Percentiles rank a stretch among this genome's conserved stretches.
phyloP scores from a whole-genome alignment of 2,797 vertebrate species.

The Sphenodon punctatus region DNA sequence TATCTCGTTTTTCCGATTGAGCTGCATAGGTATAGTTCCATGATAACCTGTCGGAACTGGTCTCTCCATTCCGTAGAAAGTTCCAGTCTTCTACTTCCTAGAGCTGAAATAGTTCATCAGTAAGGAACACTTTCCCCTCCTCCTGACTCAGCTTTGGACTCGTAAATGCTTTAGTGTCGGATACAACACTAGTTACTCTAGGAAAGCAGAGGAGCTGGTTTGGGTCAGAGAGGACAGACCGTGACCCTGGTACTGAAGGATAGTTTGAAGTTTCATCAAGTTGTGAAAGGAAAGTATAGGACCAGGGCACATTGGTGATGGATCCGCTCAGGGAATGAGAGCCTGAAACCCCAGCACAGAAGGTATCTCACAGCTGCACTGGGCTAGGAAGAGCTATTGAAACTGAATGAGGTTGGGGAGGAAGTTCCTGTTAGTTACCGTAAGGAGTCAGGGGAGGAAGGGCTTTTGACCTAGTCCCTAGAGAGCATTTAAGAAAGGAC shows the following conservation, averaged over 20 bases:
- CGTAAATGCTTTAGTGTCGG: not conserved
- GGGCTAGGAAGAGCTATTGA: conserved; percentile 8
- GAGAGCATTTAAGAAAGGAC: not conserved
- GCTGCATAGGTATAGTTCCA: not conserved
- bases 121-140: not conserved
- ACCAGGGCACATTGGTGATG: fast-evolving
- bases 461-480: not conserved
- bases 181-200: not conserved
- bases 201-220: not conserved
- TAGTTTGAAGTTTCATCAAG: not conserved
- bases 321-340: not conserved
- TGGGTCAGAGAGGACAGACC: not conserved
- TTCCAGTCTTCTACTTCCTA: not conserved
- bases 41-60: not conserved
- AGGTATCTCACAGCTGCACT: not conserved
- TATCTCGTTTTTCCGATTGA: not conserved
- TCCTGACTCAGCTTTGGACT: not conserved
- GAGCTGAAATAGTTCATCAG: not conserved
- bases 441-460: not conserved
- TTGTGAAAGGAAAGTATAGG: not conserved
- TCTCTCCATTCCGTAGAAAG: not conserved
- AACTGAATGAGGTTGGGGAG: not conserved
- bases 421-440: not conserved
- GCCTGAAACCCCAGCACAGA: not conserved
- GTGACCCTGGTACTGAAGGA: not conserved